A percentile compares a stretch with the other conserved stretches of the same genome.
Conservation (phyloP, 2,888 invertebrate genomes). For the Mactromeris polynyma region DNA sequence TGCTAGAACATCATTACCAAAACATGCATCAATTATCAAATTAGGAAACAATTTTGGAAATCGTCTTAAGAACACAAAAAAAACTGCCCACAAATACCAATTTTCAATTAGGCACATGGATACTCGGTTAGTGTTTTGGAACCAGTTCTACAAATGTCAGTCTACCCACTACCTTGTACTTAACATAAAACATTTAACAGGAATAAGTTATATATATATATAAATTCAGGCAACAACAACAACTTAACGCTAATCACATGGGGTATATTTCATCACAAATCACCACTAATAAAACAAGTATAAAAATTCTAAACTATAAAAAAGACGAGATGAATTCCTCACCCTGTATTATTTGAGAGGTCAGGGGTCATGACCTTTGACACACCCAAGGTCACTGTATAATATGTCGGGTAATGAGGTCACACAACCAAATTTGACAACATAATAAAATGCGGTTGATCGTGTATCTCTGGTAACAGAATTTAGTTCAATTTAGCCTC, state of each 20-base stretch:
- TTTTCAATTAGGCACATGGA: too few relatives aligned
- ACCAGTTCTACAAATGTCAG: not conserved
- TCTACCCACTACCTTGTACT: not conserved
- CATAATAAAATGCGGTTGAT: too few relatives aligned
- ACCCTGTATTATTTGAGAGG: not conserved
- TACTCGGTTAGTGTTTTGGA: too few relatives aligned
- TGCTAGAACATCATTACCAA: too few relatives aligned
- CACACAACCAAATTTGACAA: too few relatives aligned
- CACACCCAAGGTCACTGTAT: not conserved
- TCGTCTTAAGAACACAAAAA: too few relatives aligned
- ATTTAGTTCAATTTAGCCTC: too few relatives aligned
- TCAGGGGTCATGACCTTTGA: not conserved
- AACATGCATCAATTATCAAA: too few relatives aligned
- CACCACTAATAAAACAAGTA: not conserved
- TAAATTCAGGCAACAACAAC: not conserved
- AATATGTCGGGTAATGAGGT: too few relatives aligned
- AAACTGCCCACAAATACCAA: too few relatives aligned
- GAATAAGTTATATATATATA: not conserved
- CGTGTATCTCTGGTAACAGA: too few relatives aligned
- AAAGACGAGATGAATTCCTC: not conserved
- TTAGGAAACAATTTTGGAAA: too few relatives aligned
- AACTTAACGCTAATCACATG: slow-evolving; percentile 16
- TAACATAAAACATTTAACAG: not conserved
- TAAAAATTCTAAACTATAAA: not conserved
- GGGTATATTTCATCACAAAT: slow-evolving; percentile 5